Evolutionary conservation across 2,888 invertebrate genomes (phyloP), one percentile per base, ranked within the genome.

Genomic region (Mellilla xanthometata): DNA sequence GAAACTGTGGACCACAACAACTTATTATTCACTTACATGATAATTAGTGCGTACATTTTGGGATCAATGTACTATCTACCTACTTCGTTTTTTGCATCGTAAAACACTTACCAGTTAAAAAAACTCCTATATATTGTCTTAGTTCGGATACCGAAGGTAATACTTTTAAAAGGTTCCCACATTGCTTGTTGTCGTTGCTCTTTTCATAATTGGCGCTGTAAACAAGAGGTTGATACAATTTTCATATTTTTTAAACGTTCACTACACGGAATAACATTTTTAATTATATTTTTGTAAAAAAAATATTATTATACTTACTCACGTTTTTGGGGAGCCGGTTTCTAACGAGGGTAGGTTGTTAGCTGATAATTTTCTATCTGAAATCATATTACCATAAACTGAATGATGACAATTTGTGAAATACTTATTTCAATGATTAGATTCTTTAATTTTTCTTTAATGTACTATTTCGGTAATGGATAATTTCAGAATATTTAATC

Each of bases 221-320:
- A 30, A 54, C 12, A 49, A 26, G 49, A 31, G 34, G 11, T 53
- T 13, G 3, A 4, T 32, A 26, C 34, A 26, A 31, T 22, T 27
- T n/a, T 5, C 12, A 36, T 35, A n/a, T 30, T n/a, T 8, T 2
- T 33, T 24, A 26, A 24, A 2, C 12, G 8, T 9, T 15, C 1
- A 11, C 8, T 24, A 24, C 2, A 7, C 2, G 8, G 8, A 7
- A 24, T 24, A 7, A n/a, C 3, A 19, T 7, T 24, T 24, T 24
- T 24, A 7, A 24, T 8, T 2, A 24, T 19, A 24, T 3, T 19
- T 19, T 19, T 19, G 15, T 31, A 13, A 27, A 26, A 22, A 29
- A 32, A 12, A 38, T 39, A 39, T 60, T n/a, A n/a, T n/a, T 61
- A 58, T 86, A 87, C 87, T 87, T 83, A 87, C 89, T 88, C 82